Evolutionary conservation across 2,113 vertebrate genomes (phyloP).

Genomic region (Petaurus breviceps): DNA sequence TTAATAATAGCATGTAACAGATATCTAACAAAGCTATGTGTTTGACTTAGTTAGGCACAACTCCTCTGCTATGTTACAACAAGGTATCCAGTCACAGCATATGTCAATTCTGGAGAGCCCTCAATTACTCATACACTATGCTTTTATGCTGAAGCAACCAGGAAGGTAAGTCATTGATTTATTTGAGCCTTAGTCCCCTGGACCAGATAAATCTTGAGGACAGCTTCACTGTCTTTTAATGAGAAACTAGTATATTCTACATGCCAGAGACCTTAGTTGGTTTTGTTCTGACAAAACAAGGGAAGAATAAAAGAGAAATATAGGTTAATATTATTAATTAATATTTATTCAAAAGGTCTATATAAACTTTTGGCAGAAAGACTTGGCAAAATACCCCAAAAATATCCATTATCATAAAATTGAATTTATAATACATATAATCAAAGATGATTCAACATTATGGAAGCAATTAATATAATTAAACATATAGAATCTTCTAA

Average conservation of each 20-base stretch:
- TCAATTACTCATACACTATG: not conserved
- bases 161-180: not conserved
- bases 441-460: not conserved
- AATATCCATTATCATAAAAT: not conserved
- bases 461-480: not conserved
- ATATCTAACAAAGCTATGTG: not conserved
- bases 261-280: not conserved
- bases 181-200: not conserved
- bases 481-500: not conserved
- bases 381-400: not conserved
- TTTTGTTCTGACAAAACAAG: not conserved
- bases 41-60: not conserved
- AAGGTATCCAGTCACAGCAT: not conserved
- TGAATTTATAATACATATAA: not conserved
- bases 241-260: not conserved
- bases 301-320: not conserved
- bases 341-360: not conserved
- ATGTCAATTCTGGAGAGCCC: not conserved
- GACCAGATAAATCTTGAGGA: not conserved
- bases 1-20: not conserved
- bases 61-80: not conserved
- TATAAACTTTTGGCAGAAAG: not conserved
- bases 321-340: not conserved
- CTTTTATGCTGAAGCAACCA: not conserved
- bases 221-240: not conserved